phyloP scores from a whole-genome alignment of 1,140 invertebrate species.

The Platyscapa corneri region DNA sequence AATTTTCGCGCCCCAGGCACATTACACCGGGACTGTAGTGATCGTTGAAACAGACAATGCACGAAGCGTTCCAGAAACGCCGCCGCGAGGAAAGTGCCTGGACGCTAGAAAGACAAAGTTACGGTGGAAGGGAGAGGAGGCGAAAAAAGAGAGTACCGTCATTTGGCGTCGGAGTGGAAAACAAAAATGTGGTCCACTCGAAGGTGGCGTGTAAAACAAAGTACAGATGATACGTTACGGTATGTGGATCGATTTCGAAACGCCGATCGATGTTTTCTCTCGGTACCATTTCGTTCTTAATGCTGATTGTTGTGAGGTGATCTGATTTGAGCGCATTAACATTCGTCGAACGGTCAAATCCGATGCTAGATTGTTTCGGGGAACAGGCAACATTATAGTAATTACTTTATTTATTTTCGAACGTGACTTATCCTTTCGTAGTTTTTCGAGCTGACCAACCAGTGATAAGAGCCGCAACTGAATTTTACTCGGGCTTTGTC shows the following conservation, averaged over 20 bases:
- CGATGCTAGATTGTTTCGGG: background rate
- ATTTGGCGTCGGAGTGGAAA: background rate
- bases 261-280: background rate
- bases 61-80: too few relatives aligned
- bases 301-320: background rate
- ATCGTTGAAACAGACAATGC: background rate
- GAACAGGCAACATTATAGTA: background rate
- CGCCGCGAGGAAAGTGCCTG: too few relatives aligned
- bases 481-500: background rate
- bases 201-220: background rate
- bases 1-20: conserved; percentile 4
- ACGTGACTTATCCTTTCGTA: background rate
- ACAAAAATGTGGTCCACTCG: background rate
- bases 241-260: conserved; percentile 10
- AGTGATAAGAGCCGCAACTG: background rate
- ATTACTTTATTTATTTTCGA: conserved; percentile 17
- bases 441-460: background rate
- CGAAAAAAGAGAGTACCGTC: background rate
- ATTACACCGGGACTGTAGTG: background rate
- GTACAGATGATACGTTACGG: background rate
- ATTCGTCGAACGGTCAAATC: background rate
- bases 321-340: background rate
- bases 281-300: background rate
- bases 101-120: too few relatives aligned
- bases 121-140: too few relatives aligned